Evolutionary conservation across 37 sponge, comb jelly and placozoan species (phyloP), one percentile per base, ranked within the genome.

Genomic region (Geodia barretti): DNA sequence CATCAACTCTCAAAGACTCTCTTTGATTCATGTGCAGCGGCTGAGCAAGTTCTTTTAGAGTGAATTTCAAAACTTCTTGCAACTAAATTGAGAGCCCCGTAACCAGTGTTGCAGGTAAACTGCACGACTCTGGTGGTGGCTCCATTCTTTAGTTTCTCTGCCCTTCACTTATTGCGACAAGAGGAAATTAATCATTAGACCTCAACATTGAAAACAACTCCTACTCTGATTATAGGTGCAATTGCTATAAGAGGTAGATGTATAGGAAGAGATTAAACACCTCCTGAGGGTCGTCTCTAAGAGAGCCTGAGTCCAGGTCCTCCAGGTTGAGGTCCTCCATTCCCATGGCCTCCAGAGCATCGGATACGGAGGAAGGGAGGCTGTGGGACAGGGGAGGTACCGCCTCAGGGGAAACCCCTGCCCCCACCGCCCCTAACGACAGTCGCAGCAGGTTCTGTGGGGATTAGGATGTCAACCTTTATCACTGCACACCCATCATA

Each of bases 271-370:
- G 54, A 47, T 47, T n/a, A n/a, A n/a, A n/a, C n/a, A 47, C 54
- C 54, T 47, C 54, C 54, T 47, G 65, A 32, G 59, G 77, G 32
- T 82, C 74, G 4, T 82, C 82, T 1, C 39, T 64, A 64, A 76
- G 70, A 21, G 40, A 33, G 3, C 59, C 41, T 11, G 83, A 21
- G 64, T 90, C 88, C 37, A 88, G 69, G 68, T 92, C 93, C 77
- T 88, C 93, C 31, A 92, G 74, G 8, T 88, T 82, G 37, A 92
- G 89, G 75, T 92, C 93, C 31, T 88, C 93, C 41, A 92, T 41
- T 1, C 76, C 74, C 85, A 87, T 83, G 26, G 85, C 89, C 69
- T 92, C 93, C 47, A 92, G 68, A 26, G 89, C 71, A 23, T 88
- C 93, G 8, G 88, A 79, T 41, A 92, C 89, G 59, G 86, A 78